Percentiles rank a stretch among this genome's conserved stretches.
These are phyloP conservation scores for Tauraco hartlaubi DNA, from an alignment of 2,797 vertebrate genomes.

Conservation along the genomic window DNA sequence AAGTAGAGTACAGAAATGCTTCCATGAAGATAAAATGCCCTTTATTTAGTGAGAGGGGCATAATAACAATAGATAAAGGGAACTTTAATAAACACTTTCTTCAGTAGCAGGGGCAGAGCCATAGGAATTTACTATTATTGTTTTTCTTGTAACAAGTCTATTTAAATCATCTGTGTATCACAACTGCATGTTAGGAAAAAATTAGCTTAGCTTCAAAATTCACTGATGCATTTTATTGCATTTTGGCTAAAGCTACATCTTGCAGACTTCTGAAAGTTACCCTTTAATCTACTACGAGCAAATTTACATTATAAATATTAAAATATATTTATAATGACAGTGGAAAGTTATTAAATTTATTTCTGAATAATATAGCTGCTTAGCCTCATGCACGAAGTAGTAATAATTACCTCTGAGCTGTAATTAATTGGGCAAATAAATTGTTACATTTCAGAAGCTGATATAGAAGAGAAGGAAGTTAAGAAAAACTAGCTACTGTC, in stretches of 20 bases:
- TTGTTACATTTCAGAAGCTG: not conserved
- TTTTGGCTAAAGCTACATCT: not conserved
- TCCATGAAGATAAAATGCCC: not conserved
- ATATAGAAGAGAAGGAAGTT: conserved; percentile 12
- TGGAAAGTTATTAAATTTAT: not conserved
- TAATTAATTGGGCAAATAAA: conserved; percentile 20
- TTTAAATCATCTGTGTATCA: not conserved
- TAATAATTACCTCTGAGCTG: not conserved
- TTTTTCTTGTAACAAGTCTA: not conserved
- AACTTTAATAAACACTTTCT: not conserved
- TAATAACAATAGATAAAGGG: not conserved
- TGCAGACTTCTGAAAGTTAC: not conserved
- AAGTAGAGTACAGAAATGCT: not conserved
- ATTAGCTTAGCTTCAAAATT: not conserved
- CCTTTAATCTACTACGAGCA: not conserved
- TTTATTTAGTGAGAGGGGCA: not conserved
- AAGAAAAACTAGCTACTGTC: not conserved
- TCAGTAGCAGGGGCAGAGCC: not conserved
- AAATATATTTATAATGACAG: not conserved
- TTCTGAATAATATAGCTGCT: conserved; percentile 12
- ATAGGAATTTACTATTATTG: not conserved
- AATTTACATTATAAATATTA: conserved; percentile 27
- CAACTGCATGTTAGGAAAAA: not conserved
- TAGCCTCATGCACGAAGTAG: not conserved
- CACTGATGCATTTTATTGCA: conserved; percentile 11